A percentile compares a stretch with the other conserved stretches of the same genome.
Evolutionary conservation across 2,113 vertebrate species (phyloP).

Genomic region (Leucosticte australis): DNA sequence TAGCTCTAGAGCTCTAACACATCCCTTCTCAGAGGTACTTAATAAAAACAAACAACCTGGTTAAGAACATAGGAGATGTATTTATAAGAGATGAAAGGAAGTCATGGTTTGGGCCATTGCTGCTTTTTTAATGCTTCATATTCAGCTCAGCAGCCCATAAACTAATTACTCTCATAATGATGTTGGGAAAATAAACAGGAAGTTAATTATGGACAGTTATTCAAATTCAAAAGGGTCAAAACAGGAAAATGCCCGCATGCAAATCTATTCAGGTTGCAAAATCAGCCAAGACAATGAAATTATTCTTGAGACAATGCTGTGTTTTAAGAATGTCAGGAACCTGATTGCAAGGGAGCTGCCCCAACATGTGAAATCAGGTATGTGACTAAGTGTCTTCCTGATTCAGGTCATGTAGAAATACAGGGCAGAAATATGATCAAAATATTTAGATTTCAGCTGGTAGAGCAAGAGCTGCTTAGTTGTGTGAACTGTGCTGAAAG

Average conservation of each 20-base stretch:
- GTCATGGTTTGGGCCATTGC: not conserved
- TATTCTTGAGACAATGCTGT: not conserved
- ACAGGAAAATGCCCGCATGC: not conserved
- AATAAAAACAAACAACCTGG: not conserved
- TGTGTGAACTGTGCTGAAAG: not conserved
- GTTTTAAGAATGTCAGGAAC: not conserved
- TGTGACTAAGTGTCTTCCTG: not conserved
- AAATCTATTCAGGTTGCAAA: not conserved
- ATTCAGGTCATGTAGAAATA: not conserved
- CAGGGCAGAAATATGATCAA: not conserved
- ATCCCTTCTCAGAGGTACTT: not conserved
- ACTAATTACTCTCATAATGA: not conserved
- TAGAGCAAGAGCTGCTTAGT: not conserved
- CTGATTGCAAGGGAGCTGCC: not conserved
- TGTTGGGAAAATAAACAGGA: not conserved
- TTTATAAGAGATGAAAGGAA: not conserved
- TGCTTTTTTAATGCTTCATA: not conserved
- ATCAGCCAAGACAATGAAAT: not conserved
- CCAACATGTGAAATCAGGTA: not conserved
- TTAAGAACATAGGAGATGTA: not conserved
- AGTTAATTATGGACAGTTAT: not conserved
- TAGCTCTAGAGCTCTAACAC: not conserved
- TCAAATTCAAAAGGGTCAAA: not conserved
- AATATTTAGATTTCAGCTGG: not conserved
- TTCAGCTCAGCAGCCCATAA: not conserved